Conservation (phyloP, 2,113 vertebrate genomes). For the Carlito syrichta region DNA sequence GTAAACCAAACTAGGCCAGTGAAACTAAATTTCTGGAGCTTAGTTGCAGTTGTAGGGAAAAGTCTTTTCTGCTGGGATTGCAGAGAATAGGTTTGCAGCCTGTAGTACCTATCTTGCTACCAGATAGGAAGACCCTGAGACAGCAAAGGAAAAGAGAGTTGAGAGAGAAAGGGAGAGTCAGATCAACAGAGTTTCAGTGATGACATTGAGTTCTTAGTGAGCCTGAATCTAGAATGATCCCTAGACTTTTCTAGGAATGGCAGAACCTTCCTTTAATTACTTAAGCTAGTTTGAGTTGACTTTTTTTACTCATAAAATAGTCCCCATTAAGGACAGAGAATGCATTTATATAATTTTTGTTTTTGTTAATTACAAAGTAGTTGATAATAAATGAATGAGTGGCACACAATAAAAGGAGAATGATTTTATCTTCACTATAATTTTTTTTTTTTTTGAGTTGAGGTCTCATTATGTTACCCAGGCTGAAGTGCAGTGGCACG, state of each 20-base stretch:
- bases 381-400: neutral
- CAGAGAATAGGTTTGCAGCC: neutral
- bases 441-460: too few species aligned
- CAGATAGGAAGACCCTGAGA: neutral
- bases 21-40: neutral
- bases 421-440: neutral
- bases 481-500: too few species aligned
- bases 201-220: neutral
- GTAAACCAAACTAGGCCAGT: neutral
- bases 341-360: neutral
- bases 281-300: neutral
- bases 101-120: neutral
- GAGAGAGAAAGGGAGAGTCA: neutral
- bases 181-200: neutral
- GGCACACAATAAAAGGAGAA: neutral
- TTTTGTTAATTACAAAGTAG: neutral
- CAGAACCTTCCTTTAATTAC: neutral
- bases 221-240: neutral
- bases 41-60: neutral
- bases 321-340: neutral
- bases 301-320: neutral
- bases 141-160: neutral
- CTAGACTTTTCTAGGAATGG: neutral
- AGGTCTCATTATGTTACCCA: too few species aligned
- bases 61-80: neutral